These are phyloP conservation scores for Orussus abietinus DNA, from an alignment of 1,140 invertebrate genomes.

Conservation along the genomic window DNA sequence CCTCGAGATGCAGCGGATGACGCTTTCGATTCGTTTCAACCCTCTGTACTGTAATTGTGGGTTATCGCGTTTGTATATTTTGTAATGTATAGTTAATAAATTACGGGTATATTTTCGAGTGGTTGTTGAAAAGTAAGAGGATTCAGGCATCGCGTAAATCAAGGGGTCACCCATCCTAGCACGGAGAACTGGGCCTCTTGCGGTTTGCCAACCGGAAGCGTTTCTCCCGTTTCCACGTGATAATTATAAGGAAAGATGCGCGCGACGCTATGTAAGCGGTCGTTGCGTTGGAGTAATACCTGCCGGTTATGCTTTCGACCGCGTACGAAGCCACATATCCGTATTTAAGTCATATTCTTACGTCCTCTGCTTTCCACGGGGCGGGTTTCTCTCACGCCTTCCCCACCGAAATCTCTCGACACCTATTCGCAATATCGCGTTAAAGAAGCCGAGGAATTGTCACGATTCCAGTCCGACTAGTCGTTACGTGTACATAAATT, in stretches of 20 bases:
- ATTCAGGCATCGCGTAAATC: constrained; percentile 11
- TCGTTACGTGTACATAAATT: no score
- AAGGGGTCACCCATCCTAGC: constrained; percentile 3
- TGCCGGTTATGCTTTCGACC: constrained; percentile 17
- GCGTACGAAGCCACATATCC: constrained; percentile 8
- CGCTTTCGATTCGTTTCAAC: constrained; percentile 10
- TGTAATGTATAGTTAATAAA: no score
- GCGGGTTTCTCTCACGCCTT: no score
- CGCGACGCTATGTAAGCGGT: constrained; percentile 22
- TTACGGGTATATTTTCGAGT: not conserved
- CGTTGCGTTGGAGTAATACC: constrained; percentile 19
- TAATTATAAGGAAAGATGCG: constrained; percentile 46
- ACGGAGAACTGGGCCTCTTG: constrained; percentile 24
- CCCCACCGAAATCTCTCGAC: no score
- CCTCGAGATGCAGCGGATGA: no score
- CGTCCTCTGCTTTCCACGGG: no score
- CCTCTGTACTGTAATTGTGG: constrained; percentile 10
- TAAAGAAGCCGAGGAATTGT: no score
- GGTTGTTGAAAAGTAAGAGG: constrained; percentile 23
- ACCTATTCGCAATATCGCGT: no score
- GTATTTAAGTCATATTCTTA: no score
- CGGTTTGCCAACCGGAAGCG: constrained; percentile 44
- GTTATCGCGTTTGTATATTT: not conserved
- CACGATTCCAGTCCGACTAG: no score
- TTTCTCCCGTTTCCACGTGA: constrained; percentile 49